These are phyloP conservation scores for Mallateleia sp. DNA, from an alignment of 2,888 invertebrate species.

Conservation along the genomic window DNA sequence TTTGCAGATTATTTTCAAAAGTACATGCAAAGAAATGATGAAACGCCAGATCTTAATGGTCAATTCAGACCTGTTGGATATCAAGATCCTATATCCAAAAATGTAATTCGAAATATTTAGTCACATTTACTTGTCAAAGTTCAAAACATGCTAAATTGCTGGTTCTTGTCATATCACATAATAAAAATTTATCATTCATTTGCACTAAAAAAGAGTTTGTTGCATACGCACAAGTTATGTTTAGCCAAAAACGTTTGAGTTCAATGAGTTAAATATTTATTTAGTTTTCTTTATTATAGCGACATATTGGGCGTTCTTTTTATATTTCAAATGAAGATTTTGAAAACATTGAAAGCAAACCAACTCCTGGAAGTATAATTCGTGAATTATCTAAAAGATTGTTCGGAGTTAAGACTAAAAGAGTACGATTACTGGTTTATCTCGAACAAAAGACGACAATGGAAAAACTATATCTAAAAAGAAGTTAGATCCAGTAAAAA, in stretches of 20 bases:
- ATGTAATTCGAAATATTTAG: constrained; percentile 2
- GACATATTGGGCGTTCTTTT: constrained; percentile 32
- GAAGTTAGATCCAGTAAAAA: constrained; percentile 8
- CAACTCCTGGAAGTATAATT: constrained; percentile 5
- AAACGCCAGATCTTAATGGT: constrained; percentile 3
- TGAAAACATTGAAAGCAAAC: constrained; percentile 18
- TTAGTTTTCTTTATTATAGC: constrained; percentile 15
- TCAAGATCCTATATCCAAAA: constrained; percentile 18
- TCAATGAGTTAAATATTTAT: neutral
- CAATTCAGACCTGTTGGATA: constrained; percentile 16
- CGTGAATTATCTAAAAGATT: constrained; percentile 28
- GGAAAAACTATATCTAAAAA: constrained; percentile 17
- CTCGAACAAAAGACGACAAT: constrained; percentile 9
- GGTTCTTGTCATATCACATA: neutral
- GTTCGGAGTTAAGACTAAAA: constrained; percentile 1
- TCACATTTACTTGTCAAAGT: neutral
- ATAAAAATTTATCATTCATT: neutral
- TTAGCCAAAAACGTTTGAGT: constrained; percentile 1
- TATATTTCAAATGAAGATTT: constrained; percentile 30
- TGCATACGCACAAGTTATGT: constrained; percentile 7
- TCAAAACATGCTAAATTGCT: neutral
- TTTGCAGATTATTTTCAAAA: constrained; percentile 28
- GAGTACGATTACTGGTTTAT: neutral
- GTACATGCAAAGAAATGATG: neutral
- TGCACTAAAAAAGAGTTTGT: neutral